Percentiles rank a stretch among this genome's conserved stretches.
Conservation (phyloP, 2,113 vertebrate genomes). For the Gavialis gangeticus region DNA sequence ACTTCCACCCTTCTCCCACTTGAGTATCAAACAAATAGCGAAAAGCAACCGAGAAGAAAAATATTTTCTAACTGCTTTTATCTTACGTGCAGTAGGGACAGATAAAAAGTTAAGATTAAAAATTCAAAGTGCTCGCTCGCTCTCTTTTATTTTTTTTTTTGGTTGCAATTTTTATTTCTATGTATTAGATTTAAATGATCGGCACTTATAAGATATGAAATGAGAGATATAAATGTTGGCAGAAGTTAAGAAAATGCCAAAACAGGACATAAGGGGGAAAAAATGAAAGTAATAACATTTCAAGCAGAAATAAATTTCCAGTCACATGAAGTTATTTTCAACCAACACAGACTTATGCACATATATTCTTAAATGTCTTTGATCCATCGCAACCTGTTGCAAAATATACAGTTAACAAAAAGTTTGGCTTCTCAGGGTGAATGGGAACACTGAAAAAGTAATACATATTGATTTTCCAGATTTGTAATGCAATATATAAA, state of each 20-base stretch:
- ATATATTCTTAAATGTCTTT: background rate
- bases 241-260: background rate
- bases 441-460: background rate
- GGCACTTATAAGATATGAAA: background rate
- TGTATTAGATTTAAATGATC: background rate
- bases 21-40: background rate
- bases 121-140: slow-evolving; percentile 29
- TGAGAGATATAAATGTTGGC: background rate
- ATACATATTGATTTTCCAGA: background rate
- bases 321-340: too few species aligned
- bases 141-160: background rate
- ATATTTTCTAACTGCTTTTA: slow-evolving; percentile 50
- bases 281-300: background rate
- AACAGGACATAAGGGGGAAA: background rate
- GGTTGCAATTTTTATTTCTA: background rate
- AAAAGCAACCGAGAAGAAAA: slow-evolving; percentile 10
- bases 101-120: slow-evolving; percentile 22
- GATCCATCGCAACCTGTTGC: accelerated
- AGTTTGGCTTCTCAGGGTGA: background rate
- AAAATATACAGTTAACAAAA: background rate
- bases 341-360: accelerated
- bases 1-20: background rate
- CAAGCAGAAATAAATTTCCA: background rate
- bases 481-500: background rate
- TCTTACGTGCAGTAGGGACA: slow-evolving; percentile 4